Evolutionary conservation across 2,888 invertebrate species (phyloP), one percentile per base, ranked within the genome.

Genomic region (Drosophila mettleri): DNA sequence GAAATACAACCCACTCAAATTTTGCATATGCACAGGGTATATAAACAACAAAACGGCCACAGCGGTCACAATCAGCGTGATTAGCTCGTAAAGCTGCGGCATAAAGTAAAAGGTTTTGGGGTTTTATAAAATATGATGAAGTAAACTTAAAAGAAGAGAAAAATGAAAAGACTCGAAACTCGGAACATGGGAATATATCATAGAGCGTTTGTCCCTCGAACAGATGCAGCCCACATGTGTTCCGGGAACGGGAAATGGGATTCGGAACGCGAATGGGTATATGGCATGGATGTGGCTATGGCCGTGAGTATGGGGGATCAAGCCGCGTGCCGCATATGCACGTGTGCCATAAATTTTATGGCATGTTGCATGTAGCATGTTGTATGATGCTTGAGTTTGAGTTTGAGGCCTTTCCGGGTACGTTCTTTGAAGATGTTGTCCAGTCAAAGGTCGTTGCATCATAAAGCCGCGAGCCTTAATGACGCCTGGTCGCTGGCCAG

Each of bases 401-500:
- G 33, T 49, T 22, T 34, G 31, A 20, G 18, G 78, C 55, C 69
- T 79, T 81, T 81, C 81, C 81, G 86, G 87, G 62, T 80, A 60
- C 63, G 31, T 27, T 68, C 74, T 69, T 69, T 64, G 75, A 82
- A 78, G 69, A 65, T 66, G 62, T 58, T 63, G 57, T 62, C 48
- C 74, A 78, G 82, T 83, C 88, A 84, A 75, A 88, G 88, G 82
- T 86, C 82, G 71, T 66, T 77, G 78, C 78, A 88, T 83, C 88
- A 77, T 88, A 86, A 88, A 83, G 62, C 69, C 74, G 60, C 84
- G 85, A 70, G 77, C 80, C 80, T 82, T 82, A 82, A 82, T 79
- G 81, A 86, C 57, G 22, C n/a, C 16, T 14, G 52, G 24, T 18
- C 49, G 7, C 18, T 57, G 69, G 31, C 29, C 67, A 53, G 74